Percentiles rank a stretch among this genome's conserved stretches.
phyloP scores from a whole-genome alignment of 2,113 vertebrate species.

The Erpornis zantholeuca region DNA sequence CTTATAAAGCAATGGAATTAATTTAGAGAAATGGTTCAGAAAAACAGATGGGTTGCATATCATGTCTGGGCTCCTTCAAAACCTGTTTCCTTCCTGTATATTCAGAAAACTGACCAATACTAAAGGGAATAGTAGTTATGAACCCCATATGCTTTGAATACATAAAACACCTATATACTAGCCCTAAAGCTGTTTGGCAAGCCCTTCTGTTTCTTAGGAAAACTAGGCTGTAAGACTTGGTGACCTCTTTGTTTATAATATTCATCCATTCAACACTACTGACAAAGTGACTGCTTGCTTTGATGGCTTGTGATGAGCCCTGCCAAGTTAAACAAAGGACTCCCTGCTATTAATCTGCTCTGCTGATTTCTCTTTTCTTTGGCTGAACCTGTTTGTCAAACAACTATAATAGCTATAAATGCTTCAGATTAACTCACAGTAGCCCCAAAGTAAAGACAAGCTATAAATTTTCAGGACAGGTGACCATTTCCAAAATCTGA shows the following conservation, averaged over 20 bases:
- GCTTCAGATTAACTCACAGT: constrained; percentile 1
- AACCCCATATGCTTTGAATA: neutral
- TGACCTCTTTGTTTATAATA: neutral
- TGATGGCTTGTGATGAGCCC: neutral
- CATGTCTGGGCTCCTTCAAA: neutral
- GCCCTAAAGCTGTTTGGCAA: neutral
- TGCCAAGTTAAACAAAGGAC: constrained; percentile 45
- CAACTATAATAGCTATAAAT: constrained; percentile 1
- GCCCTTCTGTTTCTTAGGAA: neutral
- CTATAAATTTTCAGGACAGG: neutral
- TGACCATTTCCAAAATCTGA: neutral
- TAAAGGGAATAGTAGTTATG: neutral
- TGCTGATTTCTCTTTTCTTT: constrained; percentile 1
- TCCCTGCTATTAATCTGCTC: neutral
- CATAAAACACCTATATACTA: neutral
- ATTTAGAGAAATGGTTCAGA: constrained; percentile 10
- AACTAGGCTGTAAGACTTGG: neutral
- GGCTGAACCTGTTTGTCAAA: neutral
- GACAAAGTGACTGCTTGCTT: neutral
- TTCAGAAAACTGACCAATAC: constrained; percentile 6
- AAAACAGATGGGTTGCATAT: neutral
- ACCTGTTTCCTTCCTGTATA: neutral
- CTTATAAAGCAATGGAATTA: constrained; percentile 12
- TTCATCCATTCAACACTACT: neutral
- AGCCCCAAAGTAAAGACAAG: neutral